Evolutionary conservation across 2,888 invertebrate genomes (phyloP).

Genomic region (Plagodis pulveraria): DNA sequence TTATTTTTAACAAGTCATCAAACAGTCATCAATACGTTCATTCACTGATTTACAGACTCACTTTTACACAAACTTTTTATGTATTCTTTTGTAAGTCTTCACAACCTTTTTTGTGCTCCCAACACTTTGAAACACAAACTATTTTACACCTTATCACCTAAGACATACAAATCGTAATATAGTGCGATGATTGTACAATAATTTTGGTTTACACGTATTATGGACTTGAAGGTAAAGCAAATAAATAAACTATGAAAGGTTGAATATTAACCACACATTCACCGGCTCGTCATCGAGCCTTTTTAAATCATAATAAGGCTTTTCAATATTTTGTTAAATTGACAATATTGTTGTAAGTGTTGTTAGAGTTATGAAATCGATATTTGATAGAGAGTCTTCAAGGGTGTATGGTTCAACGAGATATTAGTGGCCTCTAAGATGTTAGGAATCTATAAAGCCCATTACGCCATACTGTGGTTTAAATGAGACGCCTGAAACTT

Average conservation of each 20-base stretch:
- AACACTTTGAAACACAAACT: background rate
- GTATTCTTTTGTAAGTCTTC: constrained; percentile 26
- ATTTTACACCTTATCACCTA: constrained; percentile 12
- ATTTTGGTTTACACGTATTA: constrained; percentile 7
- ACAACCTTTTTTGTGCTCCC: constrained; percentile 2
- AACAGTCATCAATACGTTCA: constrained; percentile 36
- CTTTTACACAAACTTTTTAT: constrained; percentile 32
- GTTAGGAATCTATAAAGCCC: too few relatives aligned
- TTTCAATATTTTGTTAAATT: constrained; percentile 51
- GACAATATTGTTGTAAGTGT: constrained; percentile 45
- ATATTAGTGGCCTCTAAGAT: background rate
- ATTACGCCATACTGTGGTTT: too few relatives aligned
- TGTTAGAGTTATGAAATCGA: constrained; percentile 38
- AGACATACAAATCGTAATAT: constrained; percentile 2
- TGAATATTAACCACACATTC: constrained; percentile 45
- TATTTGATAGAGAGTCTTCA: constrained; percentile 22
- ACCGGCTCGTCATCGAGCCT: constrained; percentile 40
- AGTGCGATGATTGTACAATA: background rate
- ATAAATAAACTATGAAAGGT: constrained; percentile 46
- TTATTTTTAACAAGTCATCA: constrained; percentile 32
- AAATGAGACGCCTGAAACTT: too few relatives aligned
- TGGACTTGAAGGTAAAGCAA: constrained; percentile 39
- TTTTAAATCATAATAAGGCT: constrained; percentile 39
- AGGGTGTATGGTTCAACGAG: too few relatives aligned
- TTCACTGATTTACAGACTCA: constrained; percentile 35